These are phyloP conservation scores for Schizopygopsis malacanthus DNA, from an alignment of 2,797 vertebrate species.

Conservation along the genomic window DNA sequence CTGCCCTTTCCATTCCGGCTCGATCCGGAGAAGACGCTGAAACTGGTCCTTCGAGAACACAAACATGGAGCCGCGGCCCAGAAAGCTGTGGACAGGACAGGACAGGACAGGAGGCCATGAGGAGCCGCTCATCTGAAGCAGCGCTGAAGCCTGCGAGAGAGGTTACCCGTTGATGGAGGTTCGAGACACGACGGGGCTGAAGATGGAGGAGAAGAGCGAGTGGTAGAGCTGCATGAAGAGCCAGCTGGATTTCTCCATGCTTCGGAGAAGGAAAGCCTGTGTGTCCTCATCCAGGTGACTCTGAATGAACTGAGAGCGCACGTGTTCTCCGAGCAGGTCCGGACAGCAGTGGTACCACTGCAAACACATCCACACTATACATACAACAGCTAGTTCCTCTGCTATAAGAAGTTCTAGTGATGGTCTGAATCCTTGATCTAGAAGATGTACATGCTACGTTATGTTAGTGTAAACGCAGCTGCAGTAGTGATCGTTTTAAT, in stretches of 20 bases:
- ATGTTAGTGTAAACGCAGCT: too few relatives aligned
- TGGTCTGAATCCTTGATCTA: too few relatives aligned
- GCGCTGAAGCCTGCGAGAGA: not conserved
- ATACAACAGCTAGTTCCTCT: not conserved
- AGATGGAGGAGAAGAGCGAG: conserved; percentile 92
- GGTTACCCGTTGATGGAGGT: conserved; percentile 96
- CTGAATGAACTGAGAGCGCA: conserved; percentile 88
- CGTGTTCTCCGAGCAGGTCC: conserved; percentile 85
- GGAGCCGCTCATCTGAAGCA: too few relatives aligned
- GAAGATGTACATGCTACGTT: too few relatives aligned
- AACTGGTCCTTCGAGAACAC: conserved; percentile 95
- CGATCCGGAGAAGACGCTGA: conserved; percentile 86
- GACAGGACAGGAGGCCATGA: not conserved
- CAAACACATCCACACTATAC: not conserved
- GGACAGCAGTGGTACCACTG: conserved; percentile 93
- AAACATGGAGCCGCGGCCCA: conserved; percentile 98
- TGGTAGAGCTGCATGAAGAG: conserved; percentile 95
- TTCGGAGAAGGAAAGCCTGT: conserved; percentile 88
- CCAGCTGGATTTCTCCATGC: conserved; percentile 95
- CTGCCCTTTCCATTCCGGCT: conserved; percentile 88
- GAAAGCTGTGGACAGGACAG: conserved; percentile 78
- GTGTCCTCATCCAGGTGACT: conserved; percentile 91
- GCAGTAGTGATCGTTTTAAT: too few relatives aligned
- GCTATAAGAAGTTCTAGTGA: not conserved
- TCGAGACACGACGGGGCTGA: conserved; percentile 93